Evolutionary conservation across 2,113 vertebrate genomes (phyloP).

Genomic region (Odontesthes bonariensis): DNA sequence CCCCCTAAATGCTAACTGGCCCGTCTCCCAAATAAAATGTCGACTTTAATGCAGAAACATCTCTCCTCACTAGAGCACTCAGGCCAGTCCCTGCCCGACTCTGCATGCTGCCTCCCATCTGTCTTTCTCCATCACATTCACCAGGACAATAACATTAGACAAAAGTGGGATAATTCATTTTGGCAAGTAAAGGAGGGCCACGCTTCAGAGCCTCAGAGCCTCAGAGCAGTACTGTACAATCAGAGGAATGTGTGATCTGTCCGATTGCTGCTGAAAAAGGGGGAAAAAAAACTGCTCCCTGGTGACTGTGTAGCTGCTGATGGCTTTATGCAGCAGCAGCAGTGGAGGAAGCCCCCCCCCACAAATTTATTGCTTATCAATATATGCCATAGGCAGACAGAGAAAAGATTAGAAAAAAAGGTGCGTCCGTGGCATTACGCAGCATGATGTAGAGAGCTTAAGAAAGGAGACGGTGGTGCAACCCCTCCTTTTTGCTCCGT

Average conservation of each 20-base stretch:
- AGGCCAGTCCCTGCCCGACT: conserved; percentile 23
- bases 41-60: conserved; percentile 39
- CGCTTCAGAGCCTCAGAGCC: conserved; percentile 20
- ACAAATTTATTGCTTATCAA: conserved; percentile 56
- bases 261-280: conserved; percentile 47
- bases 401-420: conserved; percentile 60
- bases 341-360: conserved; percentile 53
- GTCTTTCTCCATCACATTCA: conserved; percentile 33
- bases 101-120: conserved; percentile 30
- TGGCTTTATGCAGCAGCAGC: conserved; percentile 43
- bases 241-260: conserved; percentile 31
- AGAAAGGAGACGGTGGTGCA: conserved; percentile 18
- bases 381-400: conserved; percentile 40
- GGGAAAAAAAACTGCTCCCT: conserved; percentile 40
- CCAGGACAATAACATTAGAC: conserved; percentile 33
- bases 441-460: conserved; percentile 41
- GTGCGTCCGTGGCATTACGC: conserved; percentile 22
- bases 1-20: conserved; percentile 56
- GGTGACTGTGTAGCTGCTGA: conserved; percentile 41
- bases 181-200: conserved; percentile 28
- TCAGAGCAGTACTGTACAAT: conserved; percentile 26
- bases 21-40: conserved; percentile 36
- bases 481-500: conserved; percentile 8
- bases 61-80: conserved; percentile 16
- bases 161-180: conserved; percentile 50